Percentiles rank a stretch among this genome's conserved stretches.
Conservation (phyloP, 2,797 vertebrate genomes). For the Erethizon dorsatum region DNA sequence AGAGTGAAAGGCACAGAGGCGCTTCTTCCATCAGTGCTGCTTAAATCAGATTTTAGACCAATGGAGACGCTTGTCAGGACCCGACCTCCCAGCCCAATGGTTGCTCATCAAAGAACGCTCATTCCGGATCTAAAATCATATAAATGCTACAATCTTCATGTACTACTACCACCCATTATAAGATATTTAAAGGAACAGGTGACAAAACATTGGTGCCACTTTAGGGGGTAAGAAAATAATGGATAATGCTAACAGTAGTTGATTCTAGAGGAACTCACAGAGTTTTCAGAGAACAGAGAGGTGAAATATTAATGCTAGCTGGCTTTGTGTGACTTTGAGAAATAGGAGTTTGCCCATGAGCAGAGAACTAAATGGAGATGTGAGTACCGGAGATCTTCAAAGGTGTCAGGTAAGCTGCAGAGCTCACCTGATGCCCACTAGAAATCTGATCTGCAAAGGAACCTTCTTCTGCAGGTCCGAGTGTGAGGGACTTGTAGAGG, state of each 20-base stretch:
- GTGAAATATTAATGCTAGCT: not conserved
- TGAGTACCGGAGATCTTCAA: not conserved
- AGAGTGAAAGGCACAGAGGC: not conserved
- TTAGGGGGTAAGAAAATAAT: not conserved
- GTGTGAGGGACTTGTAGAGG: not conserved
- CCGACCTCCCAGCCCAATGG: not conserved
- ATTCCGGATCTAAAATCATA: conserved; percentile 15
- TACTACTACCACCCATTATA: not conserved
- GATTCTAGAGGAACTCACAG: conserved; percentile 20
- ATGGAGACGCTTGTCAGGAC: not conserved
- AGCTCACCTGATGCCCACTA: not conserved
- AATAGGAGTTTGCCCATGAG: not conserved
- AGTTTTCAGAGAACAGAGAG: conserved; percentile 48
- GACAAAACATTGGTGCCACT: not conserved
- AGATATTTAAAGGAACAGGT: conserved; percentile 16
- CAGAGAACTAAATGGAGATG: not conserved
- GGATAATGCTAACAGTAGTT: not conserved
- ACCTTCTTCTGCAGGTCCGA: not conserved
- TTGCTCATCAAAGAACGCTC: not conserved
- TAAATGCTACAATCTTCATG: conserved; percentile 30
- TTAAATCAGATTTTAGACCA: not conserved
- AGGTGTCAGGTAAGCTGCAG: not conserved
- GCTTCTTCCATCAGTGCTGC: not conserved
- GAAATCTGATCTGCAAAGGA: not conserved
- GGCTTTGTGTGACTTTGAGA: not conserved